Evolutionary conservation across 1,140 invertebrate species (phyloP), one percentile per base, ranked within the genome.

Genomic region (Drosophila setifemur): DNA sequence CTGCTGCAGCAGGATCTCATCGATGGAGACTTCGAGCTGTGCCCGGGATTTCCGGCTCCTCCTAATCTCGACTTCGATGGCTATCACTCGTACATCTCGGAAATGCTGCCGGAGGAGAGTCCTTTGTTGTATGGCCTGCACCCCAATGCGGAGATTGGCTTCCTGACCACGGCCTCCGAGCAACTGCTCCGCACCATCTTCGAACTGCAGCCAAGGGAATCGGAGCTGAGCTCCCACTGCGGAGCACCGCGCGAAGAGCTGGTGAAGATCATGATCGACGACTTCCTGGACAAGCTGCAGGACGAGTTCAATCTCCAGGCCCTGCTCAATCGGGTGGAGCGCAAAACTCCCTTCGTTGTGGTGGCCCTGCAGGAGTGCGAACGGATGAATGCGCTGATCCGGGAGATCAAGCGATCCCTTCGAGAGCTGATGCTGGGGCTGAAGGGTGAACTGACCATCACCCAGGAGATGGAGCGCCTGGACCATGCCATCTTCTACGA

Each of bases 351-450:
- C 0, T 99, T 95, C 75, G 95, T 97, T 0, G 97, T 98, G 4
- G 97, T 99, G 0, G 96, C 96, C 2, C 94, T 98, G 68, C 97
- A 99, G 92, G 98, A 99, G 91, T 98, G 97, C 89, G 97, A 99
- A 91, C 92, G 97, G 35, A 98, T 99, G 96, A 99, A 99, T 88
- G 92, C 93, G 3, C 91, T 99, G 0, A 96, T 95, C 37, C 91
- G 91, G 0, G 96, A 98, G 91, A 95, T 99, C 9, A 93, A 93
- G 50, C 91, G 95, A 25, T 97, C 97, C 0, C 91, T 99, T 0
- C 94, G 93, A 55, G 97, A 99, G 91, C 91, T 98, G 0, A 95
- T 97, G 75, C 92, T 98, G 1, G 97, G 97, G 4, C 91, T 98
- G 0, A 98, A 97, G 94, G 97, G 97, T 26, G 97, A 98, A 90